Conservation (phyloP, 1,140 invertebrate genomes). For the Bombus consobrinus region DNA sequence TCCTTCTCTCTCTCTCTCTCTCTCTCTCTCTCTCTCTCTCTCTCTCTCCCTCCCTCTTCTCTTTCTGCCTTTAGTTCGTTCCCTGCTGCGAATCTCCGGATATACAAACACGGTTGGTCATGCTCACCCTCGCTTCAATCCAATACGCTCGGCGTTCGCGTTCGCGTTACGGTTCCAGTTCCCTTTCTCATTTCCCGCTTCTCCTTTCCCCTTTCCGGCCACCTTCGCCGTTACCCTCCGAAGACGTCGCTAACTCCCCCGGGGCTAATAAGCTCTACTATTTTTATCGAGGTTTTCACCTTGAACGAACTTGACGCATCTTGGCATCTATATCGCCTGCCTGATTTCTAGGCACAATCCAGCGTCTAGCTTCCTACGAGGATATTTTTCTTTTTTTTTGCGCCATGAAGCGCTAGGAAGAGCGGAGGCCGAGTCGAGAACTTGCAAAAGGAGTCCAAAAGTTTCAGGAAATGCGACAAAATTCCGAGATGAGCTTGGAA, state of each 20-base stretch:
- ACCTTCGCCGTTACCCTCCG: slow-evolving; percentile 31
- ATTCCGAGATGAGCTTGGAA: background rate
- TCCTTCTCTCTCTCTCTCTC: slow-evolving; percentile 21
- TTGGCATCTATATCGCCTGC: background rate
- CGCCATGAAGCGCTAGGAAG: too few relatives aligned
- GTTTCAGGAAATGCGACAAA: background rate
- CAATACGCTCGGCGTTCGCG: background rate
- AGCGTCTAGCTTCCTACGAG: too few relatives aligned
- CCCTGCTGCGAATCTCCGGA: slow-evolving; percentile 24
- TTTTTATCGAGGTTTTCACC: slow-evolving; percentile 65
- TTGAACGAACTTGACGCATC: slow-evolving; percentile 31
- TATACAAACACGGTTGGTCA: slow-evolving; percentile 48
- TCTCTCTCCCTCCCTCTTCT: slow-evolving; percentile 23
- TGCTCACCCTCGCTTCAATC: slow-evolving; percentile 61
- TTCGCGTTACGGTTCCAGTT: slow-evolving; percentile 27
- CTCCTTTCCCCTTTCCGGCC: slow-evolving; percentile 21
- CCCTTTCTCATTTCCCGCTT: slow-evolving; percentile 1
- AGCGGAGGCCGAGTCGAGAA: too few relatives aligned
- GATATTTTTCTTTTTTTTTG: too few relatives aligned
- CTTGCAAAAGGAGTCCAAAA: too few relatives aligned
- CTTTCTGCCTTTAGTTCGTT: background rate
- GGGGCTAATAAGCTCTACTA: slow-evolving; percentile 72
- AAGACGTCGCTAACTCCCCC: slow-evolving; percentile 34
- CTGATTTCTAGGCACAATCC: too few relatives aligned
- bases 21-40: slow-evolving; percentile 34